Base-by-base conservation (phyloP, 2,797 vertebrate species). In the Yasuhikotakia modesta region DNA sequence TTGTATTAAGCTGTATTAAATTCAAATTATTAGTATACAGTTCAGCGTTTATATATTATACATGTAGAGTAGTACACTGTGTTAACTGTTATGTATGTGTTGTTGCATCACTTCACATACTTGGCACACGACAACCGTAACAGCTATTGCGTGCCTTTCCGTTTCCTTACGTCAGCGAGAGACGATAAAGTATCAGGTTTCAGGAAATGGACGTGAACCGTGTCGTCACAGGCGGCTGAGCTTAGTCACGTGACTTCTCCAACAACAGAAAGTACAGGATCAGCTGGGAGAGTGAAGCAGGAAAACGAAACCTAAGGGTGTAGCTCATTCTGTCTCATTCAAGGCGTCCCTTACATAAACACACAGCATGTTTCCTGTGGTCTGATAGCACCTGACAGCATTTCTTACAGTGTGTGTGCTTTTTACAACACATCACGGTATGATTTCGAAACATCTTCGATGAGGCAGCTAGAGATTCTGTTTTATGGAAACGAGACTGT, bases 251-350 rank as follows among this genome's bases (percentile, higher is more conserved):
- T 86, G 87, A 50, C 81, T 73, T 67, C 39, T 73, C n/a, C 55
- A 43, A 24, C 7, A 83, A 63, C 61, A 67, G 72, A 46, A 61
- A 35, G 11, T 1, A 55, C 66, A 60, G 73, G 45, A 81, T 82
- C 81, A 79, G 70, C 75, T 83, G 70, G 16, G 55, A 74, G 32
- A 19, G 5, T 3, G 68, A n/a, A 50, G 0, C 67, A 67, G 85
- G 88, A 90, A 91, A 85, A 46, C 82, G 87, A 90, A 92, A 92
- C 90, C 81, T 64, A 89, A 57, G 63, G 11, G 8, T 21, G 16
- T 2, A 8, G 11, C 12, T 53, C 73, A 60, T 82, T 35, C 64
- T 79, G 82, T 67, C 24, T n/a, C n/a, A n/a, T n/a, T n/a, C n/a
- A n/a, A 1, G 48, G 16, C 24, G 6, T 53, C 30, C 24, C 4